Base-by-base conservation (phyloP, 2,797 vertebrate species). In the Melanotaenia pygmaea region DNA sequence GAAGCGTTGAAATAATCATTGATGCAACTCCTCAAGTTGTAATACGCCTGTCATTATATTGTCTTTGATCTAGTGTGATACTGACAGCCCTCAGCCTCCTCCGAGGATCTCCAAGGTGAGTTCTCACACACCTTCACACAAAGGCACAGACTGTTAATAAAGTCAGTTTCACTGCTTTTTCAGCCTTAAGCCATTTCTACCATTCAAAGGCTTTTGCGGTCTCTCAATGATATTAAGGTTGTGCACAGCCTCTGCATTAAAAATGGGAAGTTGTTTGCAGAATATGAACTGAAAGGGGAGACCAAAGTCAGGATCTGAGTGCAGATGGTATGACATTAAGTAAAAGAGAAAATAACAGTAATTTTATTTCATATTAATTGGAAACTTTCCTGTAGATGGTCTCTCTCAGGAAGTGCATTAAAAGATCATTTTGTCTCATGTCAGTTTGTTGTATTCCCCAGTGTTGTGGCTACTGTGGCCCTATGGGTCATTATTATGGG, bases 1-100 rank as follows among this genome's bases (percentile, higher is more conserved):
- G 50, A 61, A 61, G 37, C 20, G 14, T 57, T 40, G 34, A 59
- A 69, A 72, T 37, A 18, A 59, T 72, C 61, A 70, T 56, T 56
- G 38, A 28, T 54, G 57, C 8, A 2, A 3, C 32, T 43, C 45
- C 54, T n/a, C n/a, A 53, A 61, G 28, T 40, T 59, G 54, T 66
- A 54, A 79, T 68, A 16, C 59, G 59, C 59, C 57, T 59, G 72
- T 74, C 45, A 50, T 59, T 63, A 68, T 66, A 75, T 74, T 59
- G 22, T 32, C 30, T 79, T 77, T 70, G 67, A 70, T 81, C 64
- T 24, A 59, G 11, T 14, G 50, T 14, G 67, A 47, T 61, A 0
- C 57, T 40, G 70, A 43, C 58, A 53, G 43, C 38, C 40, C 47
- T 72, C 64, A 53, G 34, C 43, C 43, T 16, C 20, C 54, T 32